Base-by-base conservation (phyloP, 92 coral and sea anemone genomes). In the Metridium senile region DNA sequence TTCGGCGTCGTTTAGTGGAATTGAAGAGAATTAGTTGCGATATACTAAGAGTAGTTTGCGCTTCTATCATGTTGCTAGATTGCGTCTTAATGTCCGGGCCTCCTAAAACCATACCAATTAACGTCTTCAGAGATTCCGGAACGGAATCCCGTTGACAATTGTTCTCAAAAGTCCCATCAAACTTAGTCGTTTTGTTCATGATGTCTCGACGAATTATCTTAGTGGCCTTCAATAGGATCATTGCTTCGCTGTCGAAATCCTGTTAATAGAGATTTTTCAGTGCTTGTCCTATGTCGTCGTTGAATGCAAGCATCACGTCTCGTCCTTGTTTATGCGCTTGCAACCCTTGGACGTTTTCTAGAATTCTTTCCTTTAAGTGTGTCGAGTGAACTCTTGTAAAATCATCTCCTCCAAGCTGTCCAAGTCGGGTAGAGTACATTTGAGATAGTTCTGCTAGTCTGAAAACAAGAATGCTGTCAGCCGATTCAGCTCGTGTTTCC, bases 11-110 rank as follows among this genome's bases (percentile, higher is more conserved):
- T 52, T 32, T 82, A 57, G 33, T 64, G 0, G 86, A 20, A 25
- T 89, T 89, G 56, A 82, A 89, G 34, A 78, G 74, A 7, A 86
- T 58, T 0, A 86, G 86, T 58, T 89, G 94, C 10, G 90, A 86
- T 9, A 86, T 78, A 76, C 80, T 85, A n/a, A 89, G 80, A 9
- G 88, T 82, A 46, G 76, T 78, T 35, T 89, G 93, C 25, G 77
- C 85, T 11, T 85, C 83, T 0, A 9, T 76, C 67, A 56, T 76
- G 32, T 62, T 45, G n/a, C 83, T 75, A 1, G 84, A 70, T 76
- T 83, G 90, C 20, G 86, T 59, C 84, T 75, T 70, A 35, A 86
- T 82, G 35, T 75, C 84, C 29, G 84, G 68, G 9, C 69, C 85
- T 16, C 74, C 84, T 21, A 90, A 75, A 74, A 90, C 83, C 89